These are phyloP conservation scores for Chanos chanos DNA, from an alignment of 2,797 vertebrate species.

Conservation along the genomic window DNA sequence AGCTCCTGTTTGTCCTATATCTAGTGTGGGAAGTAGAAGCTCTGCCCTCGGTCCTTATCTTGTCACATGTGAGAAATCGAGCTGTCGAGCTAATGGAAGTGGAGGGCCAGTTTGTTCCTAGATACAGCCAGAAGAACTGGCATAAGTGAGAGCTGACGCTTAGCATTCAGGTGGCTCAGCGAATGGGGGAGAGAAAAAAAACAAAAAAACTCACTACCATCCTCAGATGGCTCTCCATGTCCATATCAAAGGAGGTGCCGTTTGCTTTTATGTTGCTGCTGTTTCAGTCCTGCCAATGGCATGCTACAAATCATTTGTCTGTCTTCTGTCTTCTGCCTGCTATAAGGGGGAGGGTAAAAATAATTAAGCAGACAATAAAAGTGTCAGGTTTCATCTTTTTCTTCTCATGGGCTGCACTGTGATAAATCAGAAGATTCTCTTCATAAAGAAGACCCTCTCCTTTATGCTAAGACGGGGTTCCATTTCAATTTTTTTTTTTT, in stretches of 20 bases:
- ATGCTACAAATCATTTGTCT: conserved; percentile 42
- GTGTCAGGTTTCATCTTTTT: conserved; percentile 26
- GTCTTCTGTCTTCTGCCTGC: not conserved
- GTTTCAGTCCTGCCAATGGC: conserved; percentile 37
- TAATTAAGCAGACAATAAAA: conserved; percentile 46
- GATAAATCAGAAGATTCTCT: not conserved
- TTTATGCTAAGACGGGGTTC: not conserved
- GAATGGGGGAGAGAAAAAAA: conserved; percentile 44
- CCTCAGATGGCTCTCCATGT: conserved; percentile 65
- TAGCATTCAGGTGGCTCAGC: conserved; percentile 37
- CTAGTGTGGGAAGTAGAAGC: not conserved
- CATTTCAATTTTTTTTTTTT: not conserved
- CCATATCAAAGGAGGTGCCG: conserved; percentile 51
- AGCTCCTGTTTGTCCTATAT: not conserved
- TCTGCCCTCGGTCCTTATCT: not conserved
- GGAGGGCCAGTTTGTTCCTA: not conserved
- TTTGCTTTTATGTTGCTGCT: conserved; percentile 56
- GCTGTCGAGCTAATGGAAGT: not conserved
- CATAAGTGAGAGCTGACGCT: no score
- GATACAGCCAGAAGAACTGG: no score
- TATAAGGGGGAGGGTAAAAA: conserved; percentile 41
- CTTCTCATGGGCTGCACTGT: conserved; percentile 9
- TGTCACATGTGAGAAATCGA: not conserved
- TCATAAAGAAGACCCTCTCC: no score
- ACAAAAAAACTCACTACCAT: conserved; percentile 51